Percentiles rank a stretch among this genome's conserved stretches.
phyloP scores from a whole-genome alignment of 2,888 invertebrate genomes.

The Blastobasis lacticolella region DNA sequence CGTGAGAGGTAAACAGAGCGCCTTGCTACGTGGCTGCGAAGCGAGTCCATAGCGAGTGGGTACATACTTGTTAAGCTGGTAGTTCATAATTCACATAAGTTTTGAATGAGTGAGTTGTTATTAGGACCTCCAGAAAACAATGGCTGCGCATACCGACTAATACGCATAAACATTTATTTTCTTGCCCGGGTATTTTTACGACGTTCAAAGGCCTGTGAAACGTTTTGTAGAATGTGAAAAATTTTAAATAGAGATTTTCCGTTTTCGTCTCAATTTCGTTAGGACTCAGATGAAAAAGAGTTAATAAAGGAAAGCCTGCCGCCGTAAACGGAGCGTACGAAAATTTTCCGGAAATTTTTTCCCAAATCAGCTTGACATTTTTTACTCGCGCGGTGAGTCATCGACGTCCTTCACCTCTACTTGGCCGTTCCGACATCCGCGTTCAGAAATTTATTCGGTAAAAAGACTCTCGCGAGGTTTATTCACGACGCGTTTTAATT shows the following conservation, averaged over 20 bases:
- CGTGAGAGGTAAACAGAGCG: conserved; percentile 3
- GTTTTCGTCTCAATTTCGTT: too few relatives aligned
- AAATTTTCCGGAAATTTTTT: too few relatives aligned
- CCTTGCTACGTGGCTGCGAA: conserved; percentile 11
- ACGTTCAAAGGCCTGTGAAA: neutral
- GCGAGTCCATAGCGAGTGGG: conserved; percentile 3
- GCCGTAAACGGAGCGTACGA: too few relatives aligned
- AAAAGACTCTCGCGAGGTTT: conserved; percentile 30
- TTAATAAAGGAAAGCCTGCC: too few relatives aligned
- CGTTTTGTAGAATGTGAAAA: too few relatives aligned
- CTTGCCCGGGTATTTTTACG: conserved; percentile 3
- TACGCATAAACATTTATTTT: neutral
- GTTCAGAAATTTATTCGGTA: conserved; percentile 41
- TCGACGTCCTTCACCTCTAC: conserved; percentile 59
- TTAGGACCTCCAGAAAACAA: neutral
- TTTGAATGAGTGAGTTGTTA: neutral
- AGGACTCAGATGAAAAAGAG: too few relatives aligned
- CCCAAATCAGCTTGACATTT: conserved; percentile 27
- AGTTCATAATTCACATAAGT: conserved; percentile 1
- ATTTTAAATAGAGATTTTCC: too few relatives aligned
- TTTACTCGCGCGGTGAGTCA: conserved; percentile 51
- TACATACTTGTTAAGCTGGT: conserved; percentile 6
- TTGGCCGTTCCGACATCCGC: conserved; percentile 49
- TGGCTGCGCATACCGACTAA: neutral
- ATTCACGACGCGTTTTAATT: conserved; percentile 40